Evolutionary conservation across 2,113 vertebrate species (phyloP), one percentile per base, ranked within the genome.

Genomic region (Rhea pennata): DNA sequence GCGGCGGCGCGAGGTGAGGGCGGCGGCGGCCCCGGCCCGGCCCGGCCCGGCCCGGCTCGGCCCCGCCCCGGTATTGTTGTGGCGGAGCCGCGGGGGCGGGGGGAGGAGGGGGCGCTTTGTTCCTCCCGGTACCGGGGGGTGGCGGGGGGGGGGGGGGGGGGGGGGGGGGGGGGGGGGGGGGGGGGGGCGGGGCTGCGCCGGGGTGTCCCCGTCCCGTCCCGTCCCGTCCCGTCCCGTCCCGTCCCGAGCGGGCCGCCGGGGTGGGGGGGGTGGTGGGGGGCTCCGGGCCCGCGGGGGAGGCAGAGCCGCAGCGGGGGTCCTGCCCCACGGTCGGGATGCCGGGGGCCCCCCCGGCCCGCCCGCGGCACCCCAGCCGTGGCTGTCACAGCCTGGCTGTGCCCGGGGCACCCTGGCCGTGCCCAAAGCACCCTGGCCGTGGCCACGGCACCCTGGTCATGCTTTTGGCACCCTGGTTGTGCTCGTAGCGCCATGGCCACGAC

Each of bases 401-500:
- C 5, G 0, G 2, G 15, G 10, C 27, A 53, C 20, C 36, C 76
- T 1, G 1, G 0, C n/a, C 1, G 1, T 24, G 14, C n/a, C 46
- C 1, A 1, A 23, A 36, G 3, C 21, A 40, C 36, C 26, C 26
- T 10, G 2, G 0, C 48, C 2, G 0, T 66, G 12, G 3, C 22
- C 3, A 1, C 21, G 17, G 5, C 15, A 21, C 23, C 24, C 31
- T 1, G 3, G 2, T 22, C 3, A 1, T 44, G 21, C 8, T 15
- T 1, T 0, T 15, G 15, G 15, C 61, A 79, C 36, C 36, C 9
- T 1, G 4, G 1, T 12, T 0, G 0, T 31, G 6, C 4, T 36
- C 5, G 0, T 36, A 36, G 36, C 36, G 1, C 20, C 0, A 0
- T 26, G 5, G 2, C 44, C 5, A 0, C 3, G 66, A 10, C 24